A percentile compares a stretch with the other conserved stretches of the same genome.
Evolutionary conservation across 1,140 invertebrate species (phyloP).

Genomic region (Limonius californicus): DNA sequence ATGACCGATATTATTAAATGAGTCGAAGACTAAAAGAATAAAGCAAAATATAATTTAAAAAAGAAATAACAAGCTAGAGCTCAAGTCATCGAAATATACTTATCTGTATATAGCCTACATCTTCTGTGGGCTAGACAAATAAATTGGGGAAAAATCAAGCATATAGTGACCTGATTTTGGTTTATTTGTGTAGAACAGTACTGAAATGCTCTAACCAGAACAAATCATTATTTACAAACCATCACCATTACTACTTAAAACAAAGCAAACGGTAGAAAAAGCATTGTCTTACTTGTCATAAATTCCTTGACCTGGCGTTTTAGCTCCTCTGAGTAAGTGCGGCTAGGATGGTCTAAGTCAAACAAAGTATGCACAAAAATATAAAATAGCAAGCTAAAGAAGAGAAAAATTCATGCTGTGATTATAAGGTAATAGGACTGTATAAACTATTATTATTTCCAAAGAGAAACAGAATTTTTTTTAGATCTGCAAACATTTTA

Average conservation of each 20-base stretch:
- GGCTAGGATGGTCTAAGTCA: slow-evolving; percentile 40
- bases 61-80: too few relatives aligned
- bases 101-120: neutral
- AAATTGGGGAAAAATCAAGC: too few relatives aligned
- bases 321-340: slow-evolving; percentile 43
- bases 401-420: slow-evolving; percentile 1
- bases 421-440: too few relatives aligned
- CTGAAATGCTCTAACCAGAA: too few relatives aligned
- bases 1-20: neutral
- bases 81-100: neutral
- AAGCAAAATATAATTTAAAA: too few relatives aligned
- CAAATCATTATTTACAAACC: too few relatives aligned
- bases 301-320: slow-evolving; percentile 40
- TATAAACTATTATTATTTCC: too few relatives aligned
- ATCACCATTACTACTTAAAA: neutral
- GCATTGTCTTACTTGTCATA: slow-evolving; percentile 42
- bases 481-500: too few relatives aligned
- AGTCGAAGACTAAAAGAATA: neutral
- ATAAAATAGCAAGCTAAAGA: slow-evolving; percentile 42
- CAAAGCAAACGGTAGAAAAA: slow-evolving; percentile 8
- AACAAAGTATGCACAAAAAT: slow-evolving; percentile 27
- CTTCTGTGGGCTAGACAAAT: too few relatives aligned
- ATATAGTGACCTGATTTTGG: too few relatives aligned
- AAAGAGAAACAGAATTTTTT: too few relatives aligned
- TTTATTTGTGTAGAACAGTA: too few relatives aligned